A percentile compares a stretch with the other conserved stretches of the same genome.
Evolutionary conservation across 35 echinoderm and acorn worm species (phyloP).

Genomic region (Strongylocentrotus purpuratus): DNA sequence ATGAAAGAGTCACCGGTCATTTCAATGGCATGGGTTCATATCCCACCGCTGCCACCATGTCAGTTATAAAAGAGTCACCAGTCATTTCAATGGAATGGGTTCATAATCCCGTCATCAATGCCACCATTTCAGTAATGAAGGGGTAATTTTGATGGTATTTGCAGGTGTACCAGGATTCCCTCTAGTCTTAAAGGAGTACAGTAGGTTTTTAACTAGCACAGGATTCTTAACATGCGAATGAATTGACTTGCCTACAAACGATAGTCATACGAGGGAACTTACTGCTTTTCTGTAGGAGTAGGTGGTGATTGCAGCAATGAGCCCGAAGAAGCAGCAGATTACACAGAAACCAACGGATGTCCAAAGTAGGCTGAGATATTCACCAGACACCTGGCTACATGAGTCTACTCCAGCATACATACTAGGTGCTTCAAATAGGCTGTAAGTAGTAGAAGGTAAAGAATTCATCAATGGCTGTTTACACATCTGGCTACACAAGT

Average conservation of each 20-base stretch:
- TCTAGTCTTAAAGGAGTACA: no score
- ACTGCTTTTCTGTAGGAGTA: slow-evolving; percentile 43
- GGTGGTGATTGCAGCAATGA: slow-evolving; percentile 11
- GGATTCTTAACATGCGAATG: no score
- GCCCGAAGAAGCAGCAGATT: slow-evolving; percentile 26
- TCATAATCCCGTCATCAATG: no score
- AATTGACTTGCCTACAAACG: no score
- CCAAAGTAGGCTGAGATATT: slow-evolving; percentile 61
- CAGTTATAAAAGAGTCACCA: no score
- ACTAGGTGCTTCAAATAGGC: slow-evolving; percentile 54
- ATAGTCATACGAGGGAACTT: not conserved
- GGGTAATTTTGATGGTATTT: no score
- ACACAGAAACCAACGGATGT: slow-evolving; percentile 49
- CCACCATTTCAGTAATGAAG: no score
- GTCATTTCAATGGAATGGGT: no score
- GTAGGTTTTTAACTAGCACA: no score
- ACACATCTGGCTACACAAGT: no score
- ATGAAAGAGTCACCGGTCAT: not conserved
- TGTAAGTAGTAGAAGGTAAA: not conserved
- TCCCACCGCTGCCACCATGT: slow-evolving; percentile 30
- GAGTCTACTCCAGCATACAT: slow-evolving; percentile 57
- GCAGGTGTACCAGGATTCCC: no score
- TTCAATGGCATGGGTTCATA: not conserved
- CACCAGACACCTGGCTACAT: slow-evolving; percentile 37
- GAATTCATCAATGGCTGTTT: no score